Evolutionary conservation across 2,113 vertebrate species (phyloP), one percentile per base, ranked within the genome.

Genomic region (Pollachius pollachius): DNA sequence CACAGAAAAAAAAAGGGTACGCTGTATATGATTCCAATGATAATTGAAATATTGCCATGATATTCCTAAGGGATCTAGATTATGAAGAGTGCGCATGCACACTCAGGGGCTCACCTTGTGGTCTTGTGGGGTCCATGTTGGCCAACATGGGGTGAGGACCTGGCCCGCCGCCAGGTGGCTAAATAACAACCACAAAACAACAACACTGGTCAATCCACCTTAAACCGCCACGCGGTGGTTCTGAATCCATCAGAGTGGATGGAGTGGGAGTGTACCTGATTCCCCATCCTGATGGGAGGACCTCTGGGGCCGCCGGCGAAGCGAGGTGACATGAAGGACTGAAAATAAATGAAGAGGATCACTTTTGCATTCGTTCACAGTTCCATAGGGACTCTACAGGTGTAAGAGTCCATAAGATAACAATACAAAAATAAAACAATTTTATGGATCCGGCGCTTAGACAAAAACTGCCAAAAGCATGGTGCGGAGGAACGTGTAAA

Each of bases 321-420:
- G 82, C 97, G 94, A 67, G 97, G 96, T 11, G 96, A 98, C 97
- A 99, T 99, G 90, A 99, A 99, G 77, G 97, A 95, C 97, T 99
- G 91, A 0, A 86, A 78, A 91, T 86, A 68, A 92, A 69, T 94
- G 78, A 90, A 79, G 52, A 60, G 15, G 8, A 34, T 17, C 61
- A 48, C 30, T 1, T 1, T 37, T 83, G 41, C 41, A 48, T 48
- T 48, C 41, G 1, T 48, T 48, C 12, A 12, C 41, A 48, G 41
- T 48, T 9, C 5, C 3, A 41, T 41, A 11, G 37, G 37, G 37
- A 41, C 37, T 11, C 41, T 34, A 34, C 4, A 34, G 30, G 4
- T 34, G 30, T 6, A 34, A 34, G 3, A 4, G 30, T 34, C 41
- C 41, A 2, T 13, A 48, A 48, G 11, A 48, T 23, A 48, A 48